Evolutionary conservation across 2,797 vertebrate species (phyloP), one percentile per base, ranked within the genome.

Genomic region (Spheniscus humboldti): DNA sequence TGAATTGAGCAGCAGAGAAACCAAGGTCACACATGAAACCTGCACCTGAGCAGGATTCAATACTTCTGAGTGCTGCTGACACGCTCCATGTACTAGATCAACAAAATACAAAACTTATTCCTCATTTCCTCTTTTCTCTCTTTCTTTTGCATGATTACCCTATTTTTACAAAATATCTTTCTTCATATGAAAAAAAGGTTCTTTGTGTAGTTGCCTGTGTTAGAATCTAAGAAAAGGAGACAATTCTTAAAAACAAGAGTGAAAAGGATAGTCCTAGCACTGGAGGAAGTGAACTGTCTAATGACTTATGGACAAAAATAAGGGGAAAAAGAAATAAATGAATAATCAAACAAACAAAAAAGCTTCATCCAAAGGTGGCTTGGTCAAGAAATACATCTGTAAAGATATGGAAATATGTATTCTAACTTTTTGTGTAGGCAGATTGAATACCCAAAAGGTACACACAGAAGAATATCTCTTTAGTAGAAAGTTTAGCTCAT

Each of bases 401-500:
- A 64, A 94, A 90, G 24, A 52, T 33, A 76, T 18, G 28, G 33
- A 93, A 90, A 78, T 63, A 68, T 6, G 8, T 68, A 75, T 71
- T 91, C 35, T 87, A 67, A 62, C 24, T 85, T 93, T 72, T 79
- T 39, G 52, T 31, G 17, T 73, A 53, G 52, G 48, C 79, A 87
- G 76, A 86, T 11, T 69, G 80, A 86, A 86, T 79, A 76, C 23
- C 30, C 63, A 84, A 88, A 73, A 90, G 63, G 19, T 79, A 69
- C 5, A 66, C 5, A 66, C 6, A 35, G 25, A 77, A 85, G 62
- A 90, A 52, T 89, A 33, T 76, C 41, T 75, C 23, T 52, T 23
- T 56, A 79, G 52, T 35, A 76, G 52, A 87, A 96, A 85, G 52
- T 76, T 93, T 73, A 91, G 31, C 45, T 96, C 78, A 93, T 90